Conservation (phyloP, 2,888 invertebrate genomes). For the Synergus itoensis region DNA sequence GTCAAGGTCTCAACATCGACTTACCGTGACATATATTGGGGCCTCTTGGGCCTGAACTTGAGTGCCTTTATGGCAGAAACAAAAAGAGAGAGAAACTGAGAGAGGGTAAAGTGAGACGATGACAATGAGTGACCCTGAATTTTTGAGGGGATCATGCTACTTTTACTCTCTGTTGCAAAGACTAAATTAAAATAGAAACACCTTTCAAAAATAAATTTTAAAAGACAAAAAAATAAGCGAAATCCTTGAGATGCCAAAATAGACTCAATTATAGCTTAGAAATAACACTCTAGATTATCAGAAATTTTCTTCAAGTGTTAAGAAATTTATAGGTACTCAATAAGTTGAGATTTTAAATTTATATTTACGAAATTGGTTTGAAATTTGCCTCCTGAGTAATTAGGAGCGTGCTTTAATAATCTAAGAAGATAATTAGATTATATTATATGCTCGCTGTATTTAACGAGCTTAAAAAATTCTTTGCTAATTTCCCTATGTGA, state of each 20-base stretch:
- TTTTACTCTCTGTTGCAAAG: conserved; percentile 26
- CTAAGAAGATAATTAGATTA: not conserved
- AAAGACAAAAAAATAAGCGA: not conserved
- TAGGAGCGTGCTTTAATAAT: not conserved
- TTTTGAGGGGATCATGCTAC: conserved; percentile 13
- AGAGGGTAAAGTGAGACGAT: conserved; percentile 35
- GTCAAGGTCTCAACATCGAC: conserved; percentile 11
- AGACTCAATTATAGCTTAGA: not conserved
- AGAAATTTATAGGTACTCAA: no score
- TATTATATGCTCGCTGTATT: not conserved
- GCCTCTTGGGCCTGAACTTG: conserved; percentile 22
- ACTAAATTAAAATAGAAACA: conserved; percentile 14
- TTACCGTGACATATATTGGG: conserved; percentile 39
- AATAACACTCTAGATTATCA: not conserved
- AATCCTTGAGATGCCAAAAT: not conserved
- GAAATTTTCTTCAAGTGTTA: no score
- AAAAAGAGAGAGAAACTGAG: not conserved
- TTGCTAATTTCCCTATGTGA: not conserved
- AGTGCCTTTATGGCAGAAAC: not conserved
- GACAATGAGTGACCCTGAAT: conserved; percentile 36
- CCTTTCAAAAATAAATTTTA: not conserved
- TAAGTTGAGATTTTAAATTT: no score
- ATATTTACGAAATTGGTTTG: no score
- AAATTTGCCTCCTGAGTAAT: no score
- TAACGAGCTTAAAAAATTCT: not conserved